phyloP scores from a whole-genome alignment of 2,113 vertebrate genomes.

The Oreochromis spilurus region DNA sequence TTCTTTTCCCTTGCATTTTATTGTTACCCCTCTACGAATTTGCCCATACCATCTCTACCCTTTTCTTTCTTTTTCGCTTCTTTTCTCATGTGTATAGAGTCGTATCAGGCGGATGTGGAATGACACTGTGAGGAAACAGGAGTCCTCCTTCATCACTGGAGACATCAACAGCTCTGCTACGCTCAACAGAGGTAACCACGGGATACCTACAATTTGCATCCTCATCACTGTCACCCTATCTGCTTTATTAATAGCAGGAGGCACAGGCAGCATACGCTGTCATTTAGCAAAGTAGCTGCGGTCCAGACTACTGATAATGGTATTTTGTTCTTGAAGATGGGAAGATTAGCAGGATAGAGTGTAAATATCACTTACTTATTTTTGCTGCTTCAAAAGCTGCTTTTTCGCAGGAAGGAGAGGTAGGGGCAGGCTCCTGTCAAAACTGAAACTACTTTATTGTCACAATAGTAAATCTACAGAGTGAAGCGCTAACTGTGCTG shows the following conservation, averaged over 20 bases:
- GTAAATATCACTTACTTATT: neutral
- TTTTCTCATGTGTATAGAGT: conserved; percentile 74
- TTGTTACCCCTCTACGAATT: neutral
- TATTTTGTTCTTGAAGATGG: neutral
- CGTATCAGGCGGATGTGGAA: conserved; percentile 99
- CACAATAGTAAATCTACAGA: neutral
- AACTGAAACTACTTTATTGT: conserved; percentile 6
- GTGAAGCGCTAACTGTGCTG: neutral
- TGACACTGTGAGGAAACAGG: conserved; percentile 98
- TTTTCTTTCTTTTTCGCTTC: neutral
- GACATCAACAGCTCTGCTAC: conserved; percentile 99
- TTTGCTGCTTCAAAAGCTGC: conserved; percentile 4
- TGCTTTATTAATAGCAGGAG: conserved; percentile 46
- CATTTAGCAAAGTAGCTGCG: conserved; percentile 46
- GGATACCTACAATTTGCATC: conserved; percentile 50
- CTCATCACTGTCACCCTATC: conserved; percentile 52
- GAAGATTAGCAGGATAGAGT: neutral
- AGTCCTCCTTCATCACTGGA: conserved; percentile 99
- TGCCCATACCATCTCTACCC: neutral
- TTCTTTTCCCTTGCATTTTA: neutral
- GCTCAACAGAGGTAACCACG: conserved; percentile 97
- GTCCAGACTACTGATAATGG: conserved; percentile 18
- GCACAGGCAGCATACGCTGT: conserved; percentile 26
- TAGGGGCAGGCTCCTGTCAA: neutral
- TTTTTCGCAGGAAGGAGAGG: neutral